Evolutionary conservation across 2,888 invertebrate genomes (phyloP), one percentile per base, ranked within the genome.

Genomic region (Apamea sordens): DNA sequence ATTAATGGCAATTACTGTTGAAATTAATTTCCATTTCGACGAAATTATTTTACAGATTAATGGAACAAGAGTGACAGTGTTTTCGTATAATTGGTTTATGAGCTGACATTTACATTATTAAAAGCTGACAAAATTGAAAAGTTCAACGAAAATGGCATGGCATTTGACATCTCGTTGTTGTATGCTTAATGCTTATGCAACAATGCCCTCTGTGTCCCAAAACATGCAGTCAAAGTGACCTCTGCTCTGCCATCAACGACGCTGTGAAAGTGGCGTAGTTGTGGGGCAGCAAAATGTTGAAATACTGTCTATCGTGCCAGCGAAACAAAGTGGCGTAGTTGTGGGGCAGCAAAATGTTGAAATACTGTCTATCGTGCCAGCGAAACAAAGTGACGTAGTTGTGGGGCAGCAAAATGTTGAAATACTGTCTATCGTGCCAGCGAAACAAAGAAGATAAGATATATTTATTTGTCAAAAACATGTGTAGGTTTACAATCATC

Each of bases 1-100:
- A 75, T 71, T 68, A 72, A 85, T 71, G 41, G 32, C 50, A 85
- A 83, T 80, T 80, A 81, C 63, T 64, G 63, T 24, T 64, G 71
- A 64, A 81, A 69, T 64, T 0, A 81, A 85, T 69, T 81, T 80
- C 47, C 80, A 68, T 80, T 71, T 81, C 24, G 24, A 32, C 21
- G 68, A 63, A 85, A 63, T 83, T 67, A 56, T 36, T 24, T n/a
- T 56, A 71, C 74, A 15, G 41, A 64, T 53, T 47, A 41, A 61
- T 61, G 47, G 36, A n/a, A 44, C 36, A 18, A 59, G 18, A 61
- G 36, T 63, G 18, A 59, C 63, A 53, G 28, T 56, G 24, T 24
- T 75, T 67, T 44, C 18, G 15, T 72, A 67, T 50, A 24, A 65
- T 71, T 73, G 64, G 10, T 74, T 71, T 81, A 11, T 18, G 28